These are phyloP conservation scores for Leguminivora glycinivorella DNA, from an alignment of 1,140 invertebrate species.

Conservation along the genomic window DNA sequence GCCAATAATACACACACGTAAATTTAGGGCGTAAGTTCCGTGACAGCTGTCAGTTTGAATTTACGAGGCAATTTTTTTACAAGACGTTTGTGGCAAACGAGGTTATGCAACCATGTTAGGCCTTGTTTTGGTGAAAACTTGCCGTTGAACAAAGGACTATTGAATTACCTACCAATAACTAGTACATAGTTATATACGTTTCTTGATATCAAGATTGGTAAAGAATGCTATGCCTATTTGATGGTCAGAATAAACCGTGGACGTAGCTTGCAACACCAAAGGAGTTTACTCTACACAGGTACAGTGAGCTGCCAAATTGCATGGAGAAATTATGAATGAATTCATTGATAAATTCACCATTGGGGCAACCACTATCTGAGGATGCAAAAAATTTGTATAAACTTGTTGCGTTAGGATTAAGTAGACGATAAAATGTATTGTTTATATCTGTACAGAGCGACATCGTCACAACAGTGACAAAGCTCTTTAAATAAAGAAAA, in stretches of 20 bases:
- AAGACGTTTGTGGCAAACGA: conserved; percentile 1
- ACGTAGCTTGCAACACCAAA: no score
- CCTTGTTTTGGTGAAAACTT: conserved; percentile 4
- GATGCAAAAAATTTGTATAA: no score
- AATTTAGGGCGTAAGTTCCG: background rate
- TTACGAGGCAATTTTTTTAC: background rate
- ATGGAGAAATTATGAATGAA: no score
- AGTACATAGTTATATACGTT: background rate
- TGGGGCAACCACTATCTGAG: no score
- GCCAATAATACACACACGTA: background rate
- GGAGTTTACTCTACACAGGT: no score
- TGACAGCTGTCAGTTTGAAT: conserved; percentile 6
- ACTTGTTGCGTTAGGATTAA: no score
- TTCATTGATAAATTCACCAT: no score
- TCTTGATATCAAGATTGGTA: background rate
- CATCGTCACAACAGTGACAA: no score
- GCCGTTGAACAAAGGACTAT: conserved; percentile 13
- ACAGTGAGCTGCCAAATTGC: no score
- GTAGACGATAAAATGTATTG: no score
- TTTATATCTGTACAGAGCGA: no score
- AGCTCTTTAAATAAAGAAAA: no score
- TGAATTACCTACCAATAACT: background rate
- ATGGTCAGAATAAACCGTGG: background rate
- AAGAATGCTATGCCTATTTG: background rate
- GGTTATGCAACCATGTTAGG: background rate